Base-by-base conservation (phyloP, 2,888 invertebrate genomes). In the Acleris sparsana region DNA sequence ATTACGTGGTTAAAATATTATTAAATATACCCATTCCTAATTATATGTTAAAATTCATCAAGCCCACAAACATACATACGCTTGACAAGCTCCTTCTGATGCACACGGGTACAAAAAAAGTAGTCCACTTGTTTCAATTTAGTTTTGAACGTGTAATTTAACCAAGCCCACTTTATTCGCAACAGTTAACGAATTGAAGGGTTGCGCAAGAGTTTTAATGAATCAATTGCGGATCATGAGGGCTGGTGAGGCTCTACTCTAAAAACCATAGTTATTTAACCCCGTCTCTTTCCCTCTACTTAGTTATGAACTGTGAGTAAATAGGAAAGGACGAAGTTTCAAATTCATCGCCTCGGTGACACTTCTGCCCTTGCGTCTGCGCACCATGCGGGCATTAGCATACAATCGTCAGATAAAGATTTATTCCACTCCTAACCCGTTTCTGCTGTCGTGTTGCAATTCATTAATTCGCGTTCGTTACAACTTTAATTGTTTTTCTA, bases 381-480 rank as follows among this genome's bases (percentile, higher is more conserved):
- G 80, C 81, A 75, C 74, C 74, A 89, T 89, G 86, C 87, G 88
- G 89, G 88, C 78, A 86, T 89, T 89, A 80, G 75, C 86, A 86
- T 88, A 83, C 84, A 86, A 86, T 86, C 77, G 78, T 63, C 46
- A 48, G 73, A 75, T 73, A 68, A 69, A 77, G 76, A 82, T 80
- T 81, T 79, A 83, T 80, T 81, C 78, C 69, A 71, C 73, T 71
- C 69, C 72, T 82, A 80, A 82, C 84, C 82, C 73, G 84, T 73
- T 83, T 39, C 39, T 84, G 72, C 65, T 68, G 71, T 53, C 59
- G 67, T 25, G 43, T 58, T 59, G 39, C 62, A 63, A 58, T 62
- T 73, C 61, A 63, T 71, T 71, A 62, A 66, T 57, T 52, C 29
- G 17, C n/a, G 49, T 65, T 60, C 44, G 55, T 65, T 64, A 65